Percentiles rank a stretch among this genome's conserved stretches.
Evolutionary conservation across 2,888 invertebrate species (phyloP).

Genomic region (Conops quadrifasciatus): DNA sequence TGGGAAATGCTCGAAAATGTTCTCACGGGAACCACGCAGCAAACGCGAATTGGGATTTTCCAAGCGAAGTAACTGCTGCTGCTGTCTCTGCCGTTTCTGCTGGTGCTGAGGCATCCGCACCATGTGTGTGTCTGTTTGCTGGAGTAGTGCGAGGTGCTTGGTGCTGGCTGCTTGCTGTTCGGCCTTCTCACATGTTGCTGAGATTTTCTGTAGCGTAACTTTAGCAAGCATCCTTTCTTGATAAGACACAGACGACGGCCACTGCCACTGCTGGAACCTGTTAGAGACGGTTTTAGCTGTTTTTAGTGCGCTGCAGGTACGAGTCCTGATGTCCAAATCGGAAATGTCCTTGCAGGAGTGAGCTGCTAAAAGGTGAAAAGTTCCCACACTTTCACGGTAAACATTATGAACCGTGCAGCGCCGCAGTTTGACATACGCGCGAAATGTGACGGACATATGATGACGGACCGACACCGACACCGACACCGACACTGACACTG

Average conservation of each 20-base stretch:
- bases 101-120: slow-evolving; percentile 31
- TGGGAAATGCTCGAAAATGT: slow-evolving; percentile 41
- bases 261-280: slow-evolving; percentile 18
- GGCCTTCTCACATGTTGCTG: slow-evolving; percentile 40
- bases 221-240: background rate
- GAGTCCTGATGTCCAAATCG: background rate
- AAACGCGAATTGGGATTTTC: slow-evolving; percentile 45
- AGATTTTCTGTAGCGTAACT: background rate
- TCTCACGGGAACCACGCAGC: slow-evolving; percentile 51
- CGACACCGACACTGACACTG: background rate
- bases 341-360: background rate
- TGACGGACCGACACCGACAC: slow-evolving; percentile 41
- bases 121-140: slow-evolving; percentile 6
- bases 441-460: slow-evolving; percentile 63
- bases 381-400: slow-evolving; percentile 29
- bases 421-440: slow-evolving; percentile 56
- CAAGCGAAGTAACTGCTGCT: slow-evolving; percentile 35
- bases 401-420: background rate
- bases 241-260: background rate
- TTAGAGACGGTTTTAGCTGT: background rate
- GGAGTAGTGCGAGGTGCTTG: background rate
- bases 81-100: too few relatives aligned
- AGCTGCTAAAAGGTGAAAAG: slow-evolving; percentile 16
- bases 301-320: background rate
- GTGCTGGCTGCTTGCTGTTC: too few relatives aligned